Evolutionary conservation across 2,888 invertebrate species (phyloP).

Genomic region (Gisinianus flammeolus): DNA sequence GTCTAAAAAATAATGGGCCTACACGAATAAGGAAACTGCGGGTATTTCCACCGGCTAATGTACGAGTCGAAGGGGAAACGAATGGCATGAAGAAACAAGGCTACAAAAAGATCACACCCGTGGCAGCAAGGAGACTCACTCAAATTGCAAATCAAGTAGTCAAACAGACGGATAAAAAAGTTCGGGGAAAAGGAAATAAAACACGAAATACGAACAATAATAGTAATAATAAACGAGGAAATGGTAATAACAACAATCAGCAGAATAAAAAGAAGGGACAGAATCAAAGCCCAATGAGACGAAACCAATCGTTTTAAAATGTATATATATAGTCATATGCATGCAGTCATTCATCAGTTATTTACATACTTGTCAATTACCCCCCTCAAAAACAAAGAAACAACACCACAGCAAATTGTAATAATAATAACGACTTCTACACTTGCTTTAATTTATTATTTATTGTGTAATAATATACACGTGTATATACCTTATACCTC

Average conservation of each 20-base stretch:
- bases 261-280: not conserved
- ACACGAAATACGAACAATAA: not conserved
- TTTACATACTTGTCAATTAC: no score
- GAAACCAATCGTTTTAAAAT: not conserved
- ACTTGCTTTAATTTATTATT: no score
- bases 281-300: not conserved
- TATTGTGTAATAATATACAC: no score
- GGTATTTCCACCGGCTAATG: constrained; percentile 55
- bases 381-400: no score
- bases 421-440: no score
- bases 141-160: constrained; percentile 56
- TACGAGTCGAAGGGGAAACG: constrained; percentile 40
- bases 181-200: not conserved
- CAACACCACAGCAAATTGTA: no score
- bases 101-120: constrained; percentile 54
- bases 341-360: no score
- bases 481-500: no score
- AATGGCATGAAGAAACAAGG: constrained; percentile 31
- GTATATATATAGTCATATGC: no score
- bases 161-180: constrained; percentile 28
- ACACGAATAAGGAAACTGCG: constrained; percentile 53
- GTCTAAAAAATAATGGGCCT: constrained; percentile 51
- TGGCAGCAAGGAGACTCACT: constrained; percentile 51
- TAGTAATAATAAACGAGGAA: not conserved
- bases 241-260: not conserved